Evolutionary conservation across 2,888 invertebrate species (phyloP).

Genomic region (Coelogynopora nodosa): DNA sequence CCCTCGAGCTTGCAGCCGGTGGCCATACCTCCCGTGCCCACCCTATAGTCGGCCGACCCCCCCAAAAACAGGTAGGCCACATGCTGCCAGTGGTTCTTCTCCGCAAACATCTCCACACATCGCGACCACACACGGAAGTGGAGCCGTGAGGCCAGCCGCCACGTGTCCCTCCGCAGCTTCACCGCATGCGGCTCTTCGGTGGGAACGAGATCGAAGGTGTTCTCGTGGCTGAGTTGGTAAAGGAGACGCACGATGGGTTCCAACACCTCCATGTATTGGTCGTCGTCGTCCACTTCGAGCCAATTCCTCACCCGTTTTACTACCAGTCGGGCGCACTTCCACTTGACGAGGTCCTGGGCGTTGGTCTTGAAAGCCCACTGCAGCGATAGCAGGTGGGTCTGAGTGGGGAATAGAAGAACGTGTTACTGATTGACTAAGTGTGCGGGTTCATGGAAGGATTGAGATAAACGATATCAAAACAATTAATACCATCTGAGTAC

Average conservation of each 20-base stretch:
- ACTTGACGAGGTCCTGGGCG: not conserved
- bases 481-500: too few relatives aligned
- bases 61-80: conserved; percentile 9
- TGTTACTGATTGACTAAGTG: too few relatives aligned
- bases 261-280: not conserved
- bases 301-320: not conserved
- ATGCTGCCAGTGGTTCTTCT: not conserved
- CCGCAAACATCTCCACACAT: not conserved
- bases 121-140: not conserved
- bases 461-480: too few relatives aligned
- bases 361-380: not conserved
- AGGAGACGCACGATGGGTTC: not conserved
- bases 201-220: not conserved
- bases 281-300: not conserved
- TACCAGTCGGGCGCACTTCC: not conserved
- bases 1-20: not conserved
- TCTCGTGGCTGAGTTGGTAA: not conserved
- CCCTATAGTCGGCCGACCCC: not conserved
- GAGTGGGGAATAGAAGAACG: too few relatives aligned
- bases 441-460: too few relatives aligned
- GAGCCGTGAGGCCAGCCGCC: not conserved
- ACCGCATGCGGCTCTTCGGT: not conserved
- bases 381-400: not conserved
- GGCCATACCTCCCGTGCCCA: not conserved
- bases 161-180: not conserved